A percentile compares a stretch with the other conserved stretches of the same genome.
These are phyloP conservation scores for Scomber colias DNA, from an alignment of 2,113 vertebrate species.

Conservation along the genomic window DNA sequence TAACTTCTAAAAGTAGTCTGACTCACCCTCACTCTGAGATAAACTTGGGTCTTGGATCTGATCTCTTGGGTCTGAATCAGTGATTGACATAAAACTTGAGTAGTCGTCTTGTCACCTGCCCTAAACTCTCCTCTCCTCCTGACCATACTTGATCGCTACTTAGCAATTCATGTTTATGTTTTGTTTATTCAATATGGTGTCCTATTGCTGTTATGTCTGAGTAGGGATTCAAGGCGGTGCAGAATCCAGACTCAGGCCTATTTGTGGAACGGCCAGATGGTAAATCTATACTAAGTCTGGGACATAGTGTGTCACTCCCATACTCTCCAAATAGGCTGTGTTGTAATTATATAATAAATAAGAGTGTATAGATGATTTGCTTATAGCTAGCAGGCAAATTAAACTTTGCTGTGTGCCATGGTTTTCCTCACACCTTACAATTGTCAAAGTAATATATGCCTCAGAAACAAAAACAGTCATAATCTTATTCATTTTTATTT, in stretches of 20 bases:
- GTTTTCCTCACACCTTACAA: constrained; percentile 12
- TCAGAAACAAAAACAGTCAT: neutral
- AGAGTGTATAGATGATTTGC: neutral
- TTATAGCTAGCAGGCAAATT: neutral
- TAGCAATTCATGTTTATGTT: constrained; percentile 37
- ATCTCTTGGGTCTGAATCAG: neutral
- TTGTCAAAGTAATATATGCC: neutral
- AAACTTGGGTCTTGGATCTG: neutral
- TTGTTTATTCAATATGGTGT: constrained; percentile 57
- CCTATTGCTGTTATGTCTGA: constrained; percentile 23
- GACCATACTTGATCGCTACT: neutral
- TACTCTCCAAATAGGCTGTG: constrained; percentile 55
- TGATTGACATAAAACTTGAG: neutral
- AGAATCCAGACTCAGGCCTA: constrained; percentile 50
- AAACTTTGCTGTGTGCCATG: neutral
- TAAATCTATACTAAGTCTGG: constrained; percentile 65
- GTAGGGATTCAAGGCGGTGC: constrained; percentile 20
- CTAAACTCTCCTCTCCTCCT: neutral
- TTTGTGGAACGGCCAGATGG: constrained; percentile 75
- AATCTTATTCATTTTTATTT: neutral
- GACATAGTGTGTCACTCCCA: constrained; percentile 41
- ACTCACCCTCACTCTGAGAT: constrained; percentile 3
- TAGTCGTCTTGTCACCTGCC: neutral
- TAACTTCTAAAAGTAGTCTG: constrained; percentile 14
- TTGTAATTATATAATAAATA: constrained; percentile 49